These are phyloP conservation scores for Suncus etruscus DNA, from an alignment of 2,113 vertebrate species.

Conservation along the genomic window DNA sequence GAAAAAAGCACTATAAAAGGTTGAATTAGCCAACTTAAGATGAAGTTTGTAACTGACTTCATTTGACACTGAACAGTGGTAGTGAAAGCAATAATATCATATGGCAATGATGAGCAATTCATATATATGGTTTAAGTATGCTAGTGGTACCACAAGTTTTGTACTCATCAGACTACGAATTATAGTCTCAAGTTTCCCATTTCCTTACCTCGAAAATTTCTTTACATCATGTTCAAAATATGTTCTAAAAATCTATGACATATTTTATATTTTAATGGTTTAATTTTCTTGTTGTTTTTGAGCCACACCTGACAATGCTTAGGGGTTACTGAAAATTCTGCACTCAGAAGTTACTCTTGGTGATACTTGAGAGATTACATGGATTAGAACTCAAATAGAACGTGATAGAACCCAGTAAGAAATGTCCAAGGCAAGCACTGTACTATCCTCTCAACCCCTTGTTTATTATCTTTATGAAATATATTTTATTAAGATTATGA, in stretches of 20 bases:
- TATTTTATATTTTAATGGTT: neutral
- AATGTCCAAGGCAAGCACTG: neutral
- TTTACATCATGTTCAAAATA: neutral
- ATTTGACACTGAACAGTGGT: neutral
- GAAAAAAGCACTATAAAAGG: neutral
- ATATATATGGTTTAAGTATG: neutral
- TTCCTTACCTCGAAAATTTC: neutral
- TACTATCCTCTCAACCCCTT: too few relatives aligned
- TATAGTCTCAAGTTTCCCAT: neutral
- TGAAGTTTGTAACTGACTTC: conserved; percentile 12
- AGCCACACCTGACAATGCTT: too few relatives aligned
- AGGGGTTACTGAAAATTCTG: too few relatives aligned
- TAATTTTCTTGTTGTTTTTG: too few relatives aligned
- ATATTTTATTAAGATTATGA: too few relatives aligned
- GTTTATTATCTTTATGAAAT: too few relatives aligned
- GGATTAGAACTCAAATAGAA: too few relatives aligned
- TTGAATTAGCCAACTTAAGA: neutral
- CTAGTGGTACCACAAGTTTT: accelerated
- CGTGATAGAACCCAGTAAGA: neutral
- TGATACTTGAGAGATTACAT: too few relatives aligned
- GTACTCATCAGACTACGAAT: neutral
- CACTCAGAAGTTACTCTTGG: too few relatives aligned
- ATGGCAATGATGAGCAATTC: too few relatives aligned
- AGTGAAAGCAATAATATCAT: neutral
- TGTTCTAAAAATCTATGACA: neutral